Conservation (phyloP, 2,797 vertebrate species). For the Manis pentadactyla region DNA sequence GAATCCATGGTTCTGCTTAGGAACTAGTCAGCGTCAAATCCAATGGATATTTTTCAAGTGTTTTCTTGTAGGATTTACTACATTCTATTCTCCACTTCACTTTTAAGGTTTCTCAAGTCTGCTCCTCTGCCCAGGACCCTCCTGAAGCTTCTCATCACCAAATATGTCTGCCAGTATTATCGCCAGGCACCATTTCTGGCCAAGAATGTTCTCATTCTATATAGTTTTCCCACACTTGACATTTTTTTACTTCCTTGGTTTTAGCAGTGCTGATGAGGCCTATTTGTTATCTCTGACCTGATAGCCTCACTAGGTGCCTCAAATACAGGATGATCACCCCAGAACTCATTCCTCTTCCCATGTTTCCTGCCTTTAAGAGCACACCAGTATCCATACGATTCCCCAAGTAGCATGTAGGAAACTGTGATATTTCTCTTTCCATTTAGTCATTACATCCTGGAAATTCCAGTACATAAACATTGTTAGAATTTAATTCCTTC, state of each 20-base stretch:
- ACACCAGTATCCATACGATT: background rate
- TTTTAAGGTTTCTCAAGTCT: background rate
- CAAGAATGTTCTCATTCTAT: background rate
- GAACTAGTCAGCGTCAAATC: background rate
- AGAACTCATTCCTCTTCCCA: background rate
- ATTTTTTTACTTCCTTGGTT: background rate
- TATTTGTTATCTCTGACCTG: background rate
- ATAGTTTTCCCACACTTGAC: background rate
- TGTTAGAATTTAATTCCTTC: background rate
- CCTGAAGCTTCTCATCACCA: background rate
- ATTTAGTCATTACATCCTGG: background rate
- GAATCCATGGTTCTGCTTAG: background rate
- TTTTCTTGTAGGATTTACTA: background rate
- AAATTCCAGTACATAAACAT: background rate
- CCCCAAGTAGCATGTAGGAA: background rate
- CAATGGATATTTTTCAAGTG: background rate
- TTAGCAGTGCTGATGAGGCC: background rate
- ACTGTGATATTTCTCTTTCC: background rate
- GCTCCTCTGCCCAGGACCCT: background rate
- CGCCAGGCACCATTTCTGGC: background rate
- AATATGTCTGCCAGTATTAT: rapidly evolving
- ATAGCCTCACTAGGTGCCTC: background rate
- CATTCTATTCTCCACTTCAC: background rate
- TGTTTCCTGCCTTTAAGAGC: background rate
- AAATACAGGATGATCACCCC: background rate